Evolutionary conservation across 2,113 vertebrate species (phyloP), one percentile per base, ranked within the genome.

Genomic region (Boulengerochromis microlepis): DNA sequence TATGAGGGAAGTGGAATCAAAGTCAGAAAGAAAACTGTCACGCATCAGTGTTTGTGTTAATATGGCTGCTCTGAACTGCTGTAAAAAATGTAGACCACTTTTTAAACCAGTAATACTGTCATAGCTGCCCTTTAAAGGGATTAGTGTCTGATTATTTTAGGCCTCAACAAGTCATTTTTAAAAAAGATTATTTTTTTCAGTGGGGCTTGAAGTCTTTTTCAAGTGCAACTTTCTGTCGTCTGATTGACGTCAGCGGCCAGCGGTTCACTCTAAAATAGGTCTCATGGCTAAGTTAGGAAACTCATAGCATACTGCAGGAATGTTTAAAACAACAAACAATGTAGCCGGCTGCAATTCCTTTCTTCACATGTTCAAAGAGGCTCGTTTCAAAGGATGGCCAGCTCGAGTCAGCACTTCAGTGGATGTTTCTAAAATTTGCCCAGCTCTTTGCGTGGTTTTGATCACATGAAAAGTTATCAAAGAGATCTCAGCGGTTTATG

Each of bases 231-330:
- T 80, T 92, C 76, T 90, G 90, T 91, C 90, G 89, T 92, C 89
- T 83, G 89, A 93, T 95, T 96, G 95, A 96, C 94, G 96, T 96
- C 96, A 96, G 83, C 80, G 78, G 84, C 93, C 92, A 91, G 95
- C 89, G 90, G 91, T 94, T 92, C 86, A 89, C 87, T 92, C 93
- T 91, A 93, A 96, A 96, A 95, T 96, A 96, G 93, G 95, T 95
- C 93, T 93, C 92, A 91, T 84, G 93, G 93, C 93, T 95, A 95
- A 93, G 95, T 96, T 95, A 95, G 94, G 95, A 95, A 95, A 93
- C 90, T 93, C 90, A 90, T 87, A 85, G 92, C 90, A 86, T 86
- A 88, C 92, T 86, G 90, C 81, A 95, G 92, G 95, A 95, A 96
- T 95, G 95, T 95, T 94, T 94, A 91, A 95, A 95, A 92, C 93